Evolutionary conservation across 1,140 invertebrate genomes (phyloP).

Genomic region (Protaetia brevitarsis): DNA sequence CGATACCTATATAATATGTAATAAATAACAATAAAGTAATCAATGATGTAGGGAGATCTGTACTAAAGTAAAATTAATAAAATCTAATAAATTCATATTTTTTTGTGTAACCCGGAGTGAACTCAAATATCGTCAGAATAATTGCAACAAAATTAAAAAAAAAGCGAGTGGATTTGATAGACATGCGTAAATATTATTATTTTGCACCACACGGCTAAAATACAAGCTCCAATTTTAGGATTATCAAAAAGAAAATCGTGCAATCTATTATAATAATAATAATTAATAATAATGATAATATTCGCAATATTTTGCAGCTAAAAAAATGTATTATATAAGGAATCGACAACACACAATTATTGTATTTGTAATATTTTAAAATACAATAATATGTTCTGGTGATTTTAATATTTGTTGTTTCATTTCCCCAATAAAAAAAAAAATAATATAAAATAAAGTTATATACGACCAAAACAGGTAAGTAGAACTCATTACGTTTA

Average conservation of each 20-base stretch:
- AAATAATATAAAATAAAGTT: background rate
- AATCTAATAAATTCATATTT: too few relatives aligned
- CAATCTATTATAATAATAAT: constrained; percentile 41
- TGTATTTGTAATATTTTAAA: constrained; percentile 45
- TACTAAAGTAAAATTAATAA: too few relatives aligned
- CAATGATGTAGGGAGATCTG: too few relatives aligned
- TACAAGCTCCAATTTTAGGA: constrained; percentile 19
- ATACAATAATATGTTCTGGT: constrained; percentile 40
- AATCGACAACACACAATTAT: constrained; percentile 30
- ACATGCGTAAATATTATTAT: background rate
- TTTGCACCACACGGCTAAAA: constrained; percentile 25
- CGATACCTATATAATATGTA: too few relatives aligned
- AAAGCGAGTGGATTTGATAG: background rate
- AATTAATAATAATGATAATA: too few relatives aligned
- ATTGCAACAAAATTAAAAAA: background rate
- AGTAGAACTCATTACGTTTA: background rate
- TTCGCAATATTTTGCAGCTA: constrained; percentile 39
- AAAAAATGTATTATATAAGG: constrained; percentile 37
- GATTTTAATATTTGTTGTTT: constrained; percentile 18
- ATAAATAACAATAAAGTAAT: too few relatives aligned
- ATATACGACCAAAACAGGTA: background rate
- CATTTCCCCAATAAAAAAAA: constrained; percentile 20
- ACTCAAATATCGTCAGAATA: background rate
- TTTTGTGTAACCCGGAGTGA: too few relatives aligned
- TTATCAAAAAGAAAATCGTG: constrained; percentile 30